Percentiles rank a stretch among this genome's conserved stretches.
Evolutionary conservation across 2,888 invertebrate genomes (phyloP).

Genomic region (Xanthorhoe spadicearia): DNA sequence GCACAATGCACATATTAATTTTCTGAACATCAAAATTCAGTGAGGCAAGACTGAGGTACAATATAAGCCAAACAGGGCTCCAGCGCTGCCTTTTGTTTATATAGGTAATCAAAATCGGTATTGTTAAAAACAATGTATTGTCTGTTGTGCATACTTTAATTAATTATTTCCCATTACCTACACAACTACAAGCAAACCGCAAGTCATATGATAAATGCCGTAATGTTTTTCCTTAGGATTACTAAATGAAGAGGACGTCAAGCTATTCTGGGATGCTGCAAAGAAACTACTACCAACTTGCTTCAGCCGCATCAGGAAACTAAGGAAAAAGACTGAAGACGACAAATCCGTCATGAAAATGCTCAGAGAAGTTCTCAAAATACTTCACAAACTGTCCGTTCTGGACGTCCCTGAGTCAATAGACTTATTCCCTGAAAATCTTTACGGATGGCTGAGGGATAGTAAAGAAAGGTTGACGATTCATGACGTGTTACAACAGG

Average conservation of each 20-base stretch:
- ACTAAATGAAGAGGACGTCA: conserved; percentile 85
- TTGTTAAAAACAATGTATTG: background rate
- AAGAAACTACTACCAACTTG: conserved; percentile 91
- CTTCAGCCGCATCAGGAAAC: conserved; percentile 89
- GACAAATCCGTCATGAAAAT: conserved; percentile 90
- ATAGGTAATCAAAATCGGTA: no score
- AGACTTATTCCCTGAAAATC: conserved; percentile 88
- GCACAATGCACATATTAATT: no score
- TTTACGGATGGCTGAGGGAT: conserved; percentile 87
- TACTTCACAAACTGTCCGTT: conserved; percentile 86
- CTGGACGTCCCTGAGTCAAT: conserved; percentile 86
- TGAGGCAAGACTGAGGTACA: no score
- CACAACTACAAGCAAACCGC: conserved; percentile 4
- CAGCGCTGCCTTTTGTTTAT: no score
- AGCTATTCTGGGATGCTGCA: conserved; percentile 92
- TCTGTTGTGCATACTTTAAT: background rate
- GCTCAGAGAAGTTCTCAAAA: conserved; percentile 89
- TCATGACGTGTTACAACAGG: conserved; percentile 86
- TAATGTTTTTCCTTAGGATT: conserved; percentile 58
- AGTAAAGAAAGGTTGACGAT: conserved; percentile 85
- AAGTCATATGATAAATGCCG: background rate
- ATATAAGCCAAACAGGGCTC: no score
- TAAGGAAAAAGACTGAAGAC: conserved; percentile 89
- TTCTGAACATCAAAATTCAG: no score
- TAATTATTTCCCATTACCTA: background rate